phyloP scores from a whole-genome alignment of 2,888 invertebrate genomes.

The Falcaria lacertinaria region DNA sequence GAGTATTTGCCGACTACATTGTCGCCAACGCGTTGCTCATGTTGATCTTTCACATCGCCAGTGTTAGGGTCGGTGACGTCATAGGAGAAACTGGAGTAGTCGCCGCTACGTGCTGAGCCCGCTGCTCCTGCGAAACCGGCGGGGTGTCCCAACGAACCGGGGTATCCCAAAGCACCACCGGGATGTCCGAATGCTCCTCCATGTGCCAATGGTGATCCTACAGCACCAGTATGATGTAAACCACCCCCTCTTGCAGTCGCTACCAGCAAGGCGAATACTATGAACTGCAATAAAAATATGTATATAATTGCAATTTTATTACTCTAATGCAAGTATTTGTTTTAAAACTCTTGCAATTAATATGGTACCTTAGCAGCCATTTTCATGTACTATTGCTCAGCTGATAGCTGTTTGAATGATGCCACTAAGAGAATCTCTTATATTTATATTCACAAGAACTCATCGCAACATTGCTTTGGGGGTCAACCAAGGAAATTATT shows the following conservation, averaged over 20 bases:
- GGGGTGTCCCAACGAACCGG: not conserved
- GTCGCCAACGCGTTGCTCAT: constrained; percentile 80
- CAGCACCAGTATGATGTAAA: constrained; percentile 6
- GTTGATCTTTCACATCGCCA: constrained; percentile 66
- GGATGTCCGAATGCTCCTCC: not conserved
- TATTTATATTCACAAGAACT: constrained; percentile 54
- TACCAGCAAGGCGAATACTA: constrained; percentile 43
- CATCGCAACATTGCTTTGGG: constrained; percentile 45
- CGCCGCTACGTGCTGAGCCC: constrained; percentile 15
- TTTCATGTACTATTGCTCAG: constrained; percentile 34
- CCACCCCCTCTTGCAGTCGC: constrained; percentile 35
- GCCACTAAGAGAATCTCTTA: constrained; percentile 31
- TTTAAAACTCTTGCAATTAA: too few species aligned
- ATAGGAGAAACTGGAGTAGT: constrained; percentile 55
- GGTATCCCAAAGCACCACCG: not conserved
- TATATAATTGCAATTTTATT: not conserved
- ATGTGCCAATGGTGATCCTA: constrained; percentile 30
- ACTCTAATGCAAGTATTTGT: too few species aligned
- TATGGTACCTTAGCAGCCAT: constrained; percentile 63
- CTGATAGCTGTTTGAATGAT: constrained; percentile 43
- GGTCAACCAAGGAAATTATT: constrained; percentile 51
- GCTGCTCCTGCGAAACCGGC: not conserved
- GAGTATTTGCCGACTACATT: constrained; percentile 74
- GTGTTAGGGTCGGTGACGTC: constrained; percentile 58
- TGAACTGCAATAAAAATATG: constrained; percentile 44